phyloP scores from a whole-genome alignment of 2,797 vertebrate genomes.

The Mastacembelus armatus region DNA sequence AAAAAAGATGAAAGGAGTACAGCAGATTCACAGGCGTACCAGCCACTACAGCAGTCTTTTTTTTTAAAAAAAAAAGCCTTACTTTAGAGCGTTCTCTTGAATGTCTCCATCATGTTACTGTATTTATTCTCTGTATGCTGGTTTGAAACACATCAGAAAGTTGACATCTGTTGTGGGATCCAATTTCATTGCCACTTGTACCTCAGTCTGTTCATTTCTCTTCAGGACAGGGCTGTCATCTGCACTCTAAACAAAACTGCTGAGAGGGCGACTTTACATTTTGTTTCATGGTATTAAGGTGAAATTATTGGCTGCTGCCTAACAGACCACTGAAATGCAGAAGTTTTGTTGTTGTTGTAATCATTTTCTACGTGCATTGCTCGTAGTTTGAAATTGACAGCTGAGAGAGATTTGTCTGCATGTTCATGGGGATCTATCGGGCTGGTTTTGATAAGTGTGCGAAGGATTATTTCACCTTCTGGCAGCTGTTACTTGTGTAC shows the following conservation, averaged over 20 bases:
- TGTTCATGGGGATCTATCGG: conserved; percentile 46
- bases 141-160: conserved; percentile 60
- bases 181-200: conserved; percentile 55
- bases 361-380: conserved; percentile 12
- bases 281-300: conserved; percentile 31
- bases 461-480: conserved; percentile 57
- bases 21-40: conserved; percentile 7
- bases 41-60: background rate
- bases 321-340: conserved; percentile 31
- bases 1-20: conserved; percentile 18
- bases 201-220: conserved; percentile 36
- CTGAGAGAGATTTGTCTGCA: conserved; percentile 38
- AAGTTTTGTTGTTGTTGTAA: conserved; percentile 23
- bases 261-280: conserved; percentile 49
- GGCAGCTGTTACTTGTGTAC: conserved; percentile 52
- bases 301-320: conserved; percentile 33
- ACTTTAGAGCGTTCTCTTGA: conserved; percentile 31
- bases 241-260: conserved; percentile 31
- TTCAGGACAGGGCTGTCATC: conserved; percentile 31
- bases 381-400: conserved; percentile 29
- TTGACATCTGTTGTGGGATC: conserved; percentile 43
- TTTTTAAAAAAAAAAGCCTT: conserved; percentile 20
- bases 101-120: conserved; percentile 35
- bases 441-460: conserved; percentile 38
- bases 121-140: conserved; percentile 45